A percentile compares a stretch with the other conserved stretches of the same genome.
Conservation (phyloP, 2,888 invertebrate species). For the Corbicula japonica region DNA sequence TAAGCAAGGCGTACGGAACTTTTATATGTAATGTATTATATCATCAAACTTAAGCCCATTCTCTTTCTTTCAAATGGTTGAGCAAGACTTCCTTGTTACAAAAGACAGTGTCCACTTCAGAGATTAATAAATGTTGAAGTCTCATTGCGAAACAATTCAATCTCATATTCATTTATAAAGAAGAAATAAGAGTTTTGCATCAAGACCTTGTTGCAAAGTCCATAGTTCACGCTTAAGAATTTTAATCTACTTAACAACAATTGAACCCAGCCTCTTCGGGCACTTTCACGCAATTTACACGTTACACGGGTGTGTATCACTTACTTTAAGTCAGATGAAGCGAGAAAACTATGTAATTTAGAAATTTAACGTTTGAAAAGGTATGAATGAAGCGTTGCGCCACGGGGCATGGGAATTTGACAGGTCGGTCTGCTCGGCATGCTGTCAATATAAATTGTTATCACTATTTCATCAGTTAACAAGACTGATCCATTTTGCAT, state of each 20-base stretch:
- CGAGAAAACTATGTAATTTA: conserved; percentile 2
- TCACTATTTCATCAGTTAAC: neutral
- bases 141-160: neutral
- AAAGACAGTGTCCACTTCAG: no score
- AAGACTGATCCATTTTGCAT: neutral
- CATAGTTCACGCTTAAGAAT: neutral
- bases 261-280: no score
- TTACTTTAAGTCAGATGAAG: conserved; percentile 1
- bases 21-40: no score
- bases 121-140: no score
- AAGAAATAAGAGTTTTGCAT: neutral
- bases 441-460: conserved; percentile 13
- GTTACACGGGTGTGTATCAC: neutral
- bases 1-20: no score
- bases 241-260: neutral
- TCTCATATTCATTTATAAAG: neutral
- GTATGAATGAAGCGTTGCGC: conserved; percentile 17
- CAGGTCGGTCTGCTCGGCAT: neutral
- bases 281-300: neutral
- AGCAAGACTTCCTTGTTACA: no score
- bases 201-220: neutral
- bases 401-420: conserved; percentile 17
- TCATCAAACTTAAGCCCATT: no score
- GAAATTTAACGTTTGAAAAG: conserved; percentile 14
- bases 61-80: no score